A percentile compares a stretch with the other conserved stretches of the same genome.
Evolutionary conservation across 23 tunicate species (phyloP).

Genomic region (Trididemnum clinides): DNA sequence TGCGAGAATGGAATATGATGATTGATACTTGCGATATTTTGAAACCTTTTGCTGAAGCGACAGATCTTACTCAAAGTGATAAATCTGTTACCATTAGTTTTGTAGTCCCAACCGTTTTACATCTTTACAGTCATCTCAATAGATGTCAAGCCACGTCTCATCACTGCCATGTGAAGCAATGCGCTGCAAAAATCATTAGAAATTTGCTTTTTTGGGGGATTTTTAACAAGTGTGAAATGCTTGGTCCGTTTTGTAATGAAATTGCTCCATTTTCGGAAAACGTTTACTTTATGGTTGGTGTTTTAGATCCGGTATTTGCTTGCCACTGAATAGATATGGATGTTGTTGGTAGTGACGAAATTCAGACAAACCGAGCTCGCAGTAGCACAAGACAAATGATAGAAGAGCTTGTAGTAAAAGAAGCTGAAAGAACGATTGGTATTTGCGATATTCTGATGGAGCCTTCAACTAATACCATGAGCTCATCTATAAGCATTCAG

Average conservation of each 20-base stretch:
- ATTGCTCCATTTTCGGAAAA: conserved; percentile 6
- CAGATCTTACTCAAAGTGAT: conserved; percentile 29
- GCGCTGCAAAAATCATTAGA: not conserved
- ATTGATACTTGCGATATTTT: conserved; percentile 18
- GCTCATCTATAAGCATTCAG: no score
- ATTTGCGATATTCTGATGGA: no score
- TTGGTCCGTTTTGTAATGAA: conserved; percentile 14
- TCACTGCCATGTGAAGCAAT: not conserved
- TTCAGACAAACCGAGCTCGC: conserved; percentile 8
- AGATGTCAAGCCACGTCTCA: conserved; percentile 9
- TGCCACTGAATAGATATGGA: conserved; percentile 13
- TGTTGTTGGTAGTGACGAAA: not conserved
- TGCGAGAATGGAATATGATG: conserved; percentile 1
- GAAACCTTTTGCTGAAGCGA: conserved; percentile 43
- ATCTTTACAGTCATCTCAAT: conserved; percentile 37
- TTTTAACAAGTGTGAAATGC: conserved; percentile 2
- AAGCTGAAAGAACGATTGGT: no score
- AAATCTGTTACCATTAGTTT: conserved; percentile 41
- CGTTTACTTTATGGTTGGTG: conserved; percentile 14
- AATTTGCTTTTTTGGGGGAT: not conserved
- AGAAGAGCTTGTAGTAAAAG: no score
- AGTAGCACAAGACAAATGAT: not conserved
- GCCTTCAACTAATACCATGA: no score
- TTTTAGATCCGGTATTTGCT: conserved; percentile 20
- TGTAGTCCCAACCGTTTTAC: conserved; percentile 51